Conservation (phyloP, 1,140 invertebrate genomes). For the Zaprionus africanus region DNA sequence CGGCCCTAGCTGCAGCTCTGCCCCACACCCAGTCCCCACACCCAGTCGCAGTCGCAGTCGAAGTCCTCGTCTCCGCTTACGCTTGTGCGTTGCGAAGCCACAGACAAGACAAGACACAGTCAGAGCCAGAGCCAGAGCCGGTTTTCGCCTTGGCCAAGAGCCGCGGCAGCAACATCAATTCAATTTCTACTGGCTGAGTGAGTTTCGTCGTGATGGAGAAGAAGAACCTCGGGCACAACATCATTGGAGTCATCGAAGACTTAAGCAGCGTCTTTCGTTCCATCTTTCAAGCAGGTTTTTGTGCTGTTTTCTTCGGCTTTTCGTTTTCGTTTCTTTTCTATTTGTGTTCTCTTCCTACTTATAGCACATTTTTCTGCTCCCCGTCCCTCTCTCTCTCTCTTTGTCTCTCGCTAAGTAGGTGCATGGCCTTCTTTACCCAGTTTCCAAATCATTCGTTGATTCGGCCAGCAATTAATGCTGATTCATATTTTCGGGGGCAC, state of each 20-base stretch:
- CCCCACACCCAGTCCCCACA: slow-evolving; percentile 25
- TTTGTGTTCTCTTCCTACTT: slow-evolving; percentile 29
- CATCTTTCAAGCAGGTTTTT: slow-evolving; percentile 46
- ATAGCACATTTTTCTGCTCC: slow-evolving; percentile 25
- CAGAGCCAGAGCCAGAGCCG: slow-evolving; percentile 19
- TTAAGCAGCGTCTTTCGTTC: slow-evolving; percentile 33
- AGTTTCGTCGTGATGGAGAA: slow-evolving; percentile 66
- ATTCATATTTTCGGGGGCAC: slow-evolving; percentile 59
- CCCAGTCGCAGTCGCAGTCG: slow-evolving; percentile 22
- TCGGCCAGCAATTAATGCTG: slow-evolving; percentile 54
- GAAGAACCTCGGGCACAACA: slow-evolving; percentile 56
- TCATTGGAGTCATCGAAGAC: slow-evolving; percentile 35
- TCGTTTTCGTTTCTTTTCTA: slow-evolving; percentile 47
- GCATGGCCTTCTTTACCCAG: slow-evolving; percentile 84
- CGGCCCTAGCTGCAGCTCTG: background rate
- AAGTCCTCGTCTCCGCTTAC: slow-evolving; percentile 44
- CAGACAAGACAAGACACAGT: slow-evolving; percentile 34
- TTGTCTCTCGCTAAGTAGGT: slow-evolving; percentile 50
- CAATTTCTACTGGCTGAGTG: slow-evolving; percentile 80
- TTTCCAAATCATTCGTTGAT: slow-evolving; percentile 63
- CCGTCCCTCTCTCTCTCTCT: background rate
- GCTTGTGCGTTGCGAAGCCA: slow-evolving; percentile 66
- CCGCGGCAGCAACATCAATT: slow-evolving; percentile 68
- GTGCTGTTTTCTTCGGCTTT: slow-evolving; percentile 45
- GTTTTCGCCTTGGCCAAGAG: slow-evolving; percentile 4